Evolutionary conservation across 2,797 vertebrate species (phyloP), one percentile per base, ranked within the genome.

Genomic region (Tapirus indicus): DNA sequence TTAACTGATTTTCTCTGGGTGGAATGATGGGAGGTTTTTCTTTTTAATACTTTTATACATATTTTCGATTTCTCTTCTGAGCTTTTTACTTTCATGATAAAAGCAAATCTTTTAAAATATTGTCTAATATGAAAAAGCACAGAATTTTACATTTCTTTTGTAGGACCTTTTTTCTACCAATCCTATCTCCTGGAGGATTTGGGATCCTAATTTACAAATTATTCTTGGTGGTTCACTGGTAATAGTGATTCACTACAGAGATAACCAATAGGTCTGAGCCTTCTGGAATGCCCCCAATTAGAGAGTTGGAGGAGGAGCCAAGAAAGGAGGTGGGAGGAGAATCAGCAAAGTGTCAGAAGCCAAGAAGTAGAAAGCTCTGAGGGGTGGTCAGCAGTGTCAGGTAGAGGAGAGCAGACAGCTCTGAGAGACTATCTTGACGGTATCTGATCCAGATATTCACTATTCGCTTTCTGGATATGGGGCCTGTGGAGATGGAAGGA

Each of bases 51-150:
- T 71, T 82, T 44, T 75, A 8, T 64, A 82, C 21, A 14, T 60
- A 58, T 75, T 88, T 92, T 32, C 29, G 88, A 6, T 71, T 71
- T 78, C n/a, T 89, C 47, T 77, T 52, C 32, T 29, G 54, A 85
- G 47, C 25, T n/a, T 58, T 18, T 93, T 85, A 52, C 62, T 89
- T 54, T 96, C 71, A 41, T 89, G 71, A 68, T 47, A 78, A 93
- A 89, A 93, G 62, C 86, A 78, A 72, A 32, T 84, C 69, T 88
- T 93, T 58, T 75, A 58, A 71, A 89, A 62, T 54, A 44, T 32
- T 62, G 49, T 74, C 49, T 75, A 83, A 68, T 38, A 52, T 68
- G 68, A 82, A 6, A 23, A 68, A 47, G 58, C 18, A 71, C 18
- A 44, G 82, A 87, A 58, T 41, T 69, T 44, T 82, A 12, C 58